Percentiles rank a stretch among this genome's conserved stretches.
Evolutionary conservation across 2,797 vertebrate species (phyloP).

Genomic region (Macrochelys suwanniensis): DNA sequence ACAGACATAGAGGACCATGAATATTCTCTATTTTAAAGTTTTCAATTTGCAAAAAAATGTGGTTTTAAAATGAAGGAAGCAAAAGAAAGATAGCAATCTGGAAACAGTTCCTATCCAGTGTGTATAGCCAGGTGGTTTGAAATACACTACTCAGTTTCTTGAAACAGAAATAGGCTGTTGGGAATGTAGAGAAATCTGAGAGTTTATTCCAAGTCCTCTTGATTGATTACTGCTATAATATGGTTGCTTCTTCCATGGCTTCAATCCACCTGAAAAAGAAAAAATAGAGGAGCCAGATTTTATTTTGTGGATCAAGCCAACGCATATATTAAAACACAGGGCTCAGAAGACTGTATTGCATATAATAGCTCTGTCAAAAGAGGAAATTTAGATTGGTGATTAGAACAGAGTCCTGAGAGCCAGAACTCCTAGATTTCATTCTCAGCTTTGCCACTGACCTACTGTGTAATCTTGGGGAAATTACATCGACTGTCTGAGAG

Average conservation of each 20-base stretch:
- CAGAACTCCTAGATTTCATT: background rate
- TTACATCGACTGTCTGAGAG: background rate
- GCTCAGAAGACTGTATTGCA: background rate
- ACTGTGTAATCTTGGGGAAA: background rate
- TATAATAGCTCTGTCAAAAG: background rate
- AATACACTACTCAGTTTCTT: slow-evolving; percentile 53
- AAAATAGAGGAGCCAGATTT: background rate
- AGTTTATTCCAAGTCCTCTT: slow-evolving; percentile 68
- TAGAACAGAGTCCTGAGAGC: background rate
- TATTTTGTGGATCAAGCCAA: background rate
- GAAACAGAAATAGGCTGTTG: slow-evolving; percentile 42
- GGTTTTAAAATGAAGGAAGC: background rate
- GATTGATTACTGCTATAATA: slow-evolving; percentile 88
- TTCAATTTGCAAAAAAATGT: slow-evolving; percentile 38
- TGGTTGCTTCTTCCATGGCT: slow-evolving; percentile 96
- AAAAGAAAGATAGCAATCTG: slow-evolving; percentile 34
- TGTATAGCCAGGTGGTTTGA: slow-evolving; percentile 20
- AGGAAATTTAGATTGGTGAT: background rate
- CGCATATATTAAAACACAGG: background rate
- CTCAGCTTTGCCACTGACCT: background rate
- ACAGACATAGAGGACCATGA: slow-evolving; percentile 65
- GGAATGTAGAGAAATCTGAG: slow-evolving; percentile 43
- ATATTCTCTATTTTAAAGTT: slow-evolving; percentile 66
- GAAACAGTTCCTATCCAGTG: slow-evolving; percentile 57
- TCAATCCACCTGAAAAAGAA: slow-evolving; percentile 90